Base-by-base conservation (phyloP, 2,797 vertebrate species). In the Erpetoichthys calabaricus region DNA sequence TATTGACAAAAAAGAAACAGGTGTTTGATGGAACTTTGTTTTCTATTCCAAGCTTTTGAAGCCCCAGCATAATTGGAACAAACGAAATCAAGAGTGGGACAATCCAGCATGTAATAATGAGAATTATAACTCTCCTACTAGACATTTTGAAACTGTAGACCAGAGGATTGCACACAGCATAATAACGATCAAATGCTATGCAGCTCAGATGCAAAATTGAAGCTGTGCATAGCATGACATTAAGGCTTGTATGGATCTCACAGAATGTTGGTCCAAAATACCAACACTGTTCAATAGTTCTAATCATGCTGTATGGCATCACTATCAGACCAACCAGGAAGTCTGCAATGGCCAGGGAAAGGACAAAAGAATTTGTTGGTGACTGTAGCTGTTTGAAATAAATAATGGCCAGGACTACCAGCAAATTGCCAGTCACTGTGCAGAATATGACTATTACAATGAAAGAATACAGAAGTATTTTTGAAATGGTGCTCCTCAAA, bases 121-220 rank as follows among this genome's bases (percentile, higher is more conserved):
- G 79, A 6, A 80, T 44, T 54, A 68, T 64, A 2, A 86, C 83
- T 1, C 78, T 75, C 44, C 45, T 61, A 6, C 6, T 66, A 50
- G 82, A 85, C 85, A 87, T 89, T 67, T 82, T 87, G 55, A 80
- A 65, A 41, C 78, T 65, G 65, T 88, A 88, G 51, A 84, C 63
- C 2, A 87, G 59, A 0, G 86, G 83, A 69, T 86, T 80, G 65
- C 86, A 88, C 55, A 87, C 82, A 3, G 86, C 84, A 1, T 85
- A 83, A 64, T 87, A 87, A 57, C 86, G 82, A 61, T 88, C 86
- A n/a, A 82, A 83, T 8, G 85, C 82, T 5, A 90, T 87, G 62
- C 83, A 89, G 68, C 88, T 87, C 45, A 90, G 72, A 56, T 89
- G 88, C 56, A 89, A 86, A 57, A 89, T 86, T 53, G 88, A 90